A percentile compares a stretch with the other conserved stretches of the same genome.
These are phyloP conservation scores for Channa maculata DNA, from an alignment of 2,113 vertebrate genomes.

Conservation along the genomic window DNA sequence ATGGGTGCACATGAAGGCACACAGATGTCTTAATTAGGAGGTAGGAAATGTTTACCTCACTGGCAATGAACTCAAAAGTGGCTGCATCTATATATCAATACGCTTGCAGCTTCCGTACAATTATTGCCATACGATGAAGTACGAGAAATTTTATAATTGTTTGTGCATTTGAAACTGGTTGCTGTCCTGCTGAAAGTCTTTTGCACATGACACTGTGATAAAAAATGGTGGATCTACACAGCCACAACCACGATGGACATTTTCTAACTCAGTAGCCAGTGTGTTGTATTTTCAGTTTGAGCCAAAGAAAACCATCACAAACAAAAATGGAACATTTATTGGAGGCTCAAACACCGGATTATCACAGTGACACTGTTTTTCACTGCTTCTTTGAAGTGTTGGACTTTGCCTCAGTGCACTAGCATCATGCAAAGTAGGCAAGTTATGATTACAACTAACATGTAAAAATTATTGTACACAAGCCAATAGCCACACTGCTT, in stretches of 20 bases:
- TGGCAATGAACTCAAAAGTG: background rate
- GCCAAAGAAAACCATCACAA: conserved; percentile 7
- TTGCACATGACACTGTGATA: background rate
- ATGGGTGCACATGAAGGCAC: background rate
- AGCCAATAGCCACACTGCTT: background rate
- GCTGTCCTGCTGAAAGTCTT: background rate
- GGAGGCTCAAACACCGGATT: conserved; percentile 3
- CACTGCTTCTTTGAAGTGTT: conserved; percentile 4
- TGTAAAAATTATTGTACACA: conserved; percentile 31
- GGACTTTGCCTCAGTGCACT: background rate
- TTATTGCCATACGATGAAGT: too few species aligned
- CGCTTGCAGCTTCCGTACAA: too few species aligned
- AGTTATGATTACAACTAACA: background rate
- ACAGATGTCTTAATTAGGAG: background rate
- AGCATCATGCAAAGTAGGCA: background rate
- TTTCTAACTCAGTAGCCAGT: background rate
- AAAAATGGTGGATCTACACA: background rate
- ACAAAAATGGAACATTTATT: background rate
- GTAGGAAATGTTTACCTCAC: background rate
- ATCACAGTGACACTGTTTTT: background rate
- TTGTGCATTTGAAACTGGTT: background rate
- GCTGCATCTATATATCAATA: background rate
- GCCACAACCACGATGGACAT: background rate
- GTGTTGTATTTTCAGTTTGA: conserved; percentile 23
- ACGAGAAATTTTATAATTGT: too few species aligned